These are phyloP conservation scores for Drosophila arizonae DNA, from an alignment of 1,140 invertebrate genomes.

Conservation along the genomic window DNA sequence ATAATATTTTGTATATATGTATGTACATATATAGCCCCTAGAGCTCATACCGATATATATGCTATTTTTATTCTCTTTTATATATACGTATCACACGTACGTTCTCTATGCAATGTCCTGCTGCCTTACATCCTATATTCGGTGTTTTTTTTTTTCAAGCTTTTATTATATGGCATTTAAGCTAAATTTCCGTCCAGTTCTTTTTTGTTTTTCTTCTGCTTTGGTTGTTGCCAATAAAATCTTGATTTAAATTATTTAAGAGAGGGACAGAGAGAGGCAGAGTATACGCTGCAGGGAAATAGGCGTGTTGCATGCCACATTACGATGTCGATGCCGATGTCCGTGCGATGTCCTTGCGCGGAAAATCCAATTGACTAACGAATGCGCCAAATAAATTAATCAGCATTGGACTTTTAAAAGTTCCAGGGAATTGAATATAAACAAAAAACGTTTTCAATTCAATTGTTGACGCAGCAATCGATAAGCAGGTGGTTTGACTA, in stretches of 20 bases:
- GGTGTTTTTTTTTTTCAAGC: not conserved
- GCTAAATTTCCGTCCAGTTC: conserved; percentile 47
- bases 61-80: conserved; percentile 1
- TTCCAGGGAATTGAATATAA: conserved; percentile 29
- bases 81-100: conserved; percentile 4
- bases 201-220: conserved; percentile 19
- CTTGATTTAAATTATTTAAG: conserved; percentile 75
- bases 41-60: not conserved
- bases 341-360: conserved; percentile 39
- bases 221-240: conserved; percentile 52
- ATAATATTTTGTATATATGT: conserved; percentile 2
- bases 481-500: conserved; percentile 20
- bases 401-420: conserved; percentile 53
- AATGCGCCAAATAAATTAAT: conserved; percentile 68
- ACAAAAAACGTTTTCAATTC: conserved; percentile 47
- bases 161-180: conserved; percentile 48
- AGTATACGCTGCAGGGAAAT: conserved; percentile 8
- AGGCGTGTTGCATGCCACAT: conserved; percentile 62
- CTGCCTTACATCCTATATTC: not conserved
- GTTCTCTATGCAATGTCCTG: conserved; percentile 4
- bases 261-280: conserved; percentile 2
- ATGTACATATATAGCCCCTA: not conserved
- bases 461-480: conserved; percentile 66
- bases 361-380: conserved; percentile 3
- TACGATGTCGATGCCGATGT: conserved; percentile 36